These are phyloP conservation scores for Arrhopalites spinosus DNA, from an alignment of 2,888 invertebrate genomes.

Conservation along the genomic window DNA sequence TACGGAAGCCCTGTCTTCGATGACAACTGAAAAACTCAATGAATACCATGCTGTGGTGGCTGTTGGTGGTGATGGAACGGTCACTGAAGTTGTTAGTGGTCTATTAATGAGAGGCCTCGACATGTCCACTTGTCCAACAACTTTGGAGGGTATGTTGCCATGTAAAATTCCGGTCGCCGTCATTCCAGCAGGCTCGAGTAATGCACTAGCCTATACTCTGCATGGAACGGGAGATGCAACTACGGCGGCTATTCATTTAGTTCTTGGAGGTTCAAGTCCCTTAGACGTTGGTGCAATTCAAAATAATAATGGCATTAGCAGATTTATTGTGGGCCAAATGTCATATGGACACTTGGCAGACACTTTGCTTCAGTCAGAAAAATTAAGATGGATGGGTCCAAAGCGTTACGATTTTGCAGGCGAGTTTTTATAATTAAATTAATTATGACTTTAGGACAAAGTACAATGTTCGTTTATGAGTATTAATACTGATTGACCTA, in stretches of 20 bases:
- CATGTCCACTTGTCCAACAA: slow-evolving; percentile 15
- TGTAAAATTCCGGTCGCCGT: slow-evolving; percentile 47
- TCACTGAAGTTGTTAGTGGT: slow-evolving; percentile 46
- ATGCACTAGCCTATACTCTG: slow-evolving; percentile 77
- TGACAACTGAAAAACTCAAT: slow-evolving; percentile 57
- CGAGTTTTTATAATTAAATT: slow-evolving; percentile 56
- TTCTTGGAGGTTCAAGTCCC: slow-evolving; percentile 65
- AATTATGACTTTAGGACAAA: neutral
- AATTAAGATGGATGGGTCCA: slow-evolving; percentile 84
- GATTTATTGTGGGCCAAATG: slow-evolving; percentile 59
- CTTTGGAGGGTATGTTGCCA: slow-evolving; percentile 45
- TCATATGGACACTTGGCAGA: slow-evolving; percentile 88
- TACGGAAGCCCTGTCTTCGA: slow-evolving; percentile 70
- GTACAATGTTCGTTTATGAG: too few species aligned
- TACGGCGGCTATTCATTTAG: slow-evolving; percentile 81
- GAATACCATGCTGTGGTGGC: slow-evolving; percentile 71
- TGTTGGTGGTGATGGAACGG: slow-evolving; percentile 67
- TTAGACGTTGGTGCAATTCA: slow-evolving; percentile 55
- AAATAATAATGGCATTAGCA: slow-evolving; percentile 51
- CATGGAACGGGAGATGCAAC: slow-evolving; percentile 79
- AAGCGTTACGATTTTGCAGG: slow-evolving; percentile 79
- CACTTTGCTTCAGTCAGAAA: slow-evolving; percentile 77
- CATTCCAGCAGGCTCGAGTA: slow-evolving; percentile 55
- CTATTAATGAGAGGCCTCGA: slow-evolving; percentile 47
- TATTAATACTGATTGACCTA: too few species aligned